A percentile compares a stretch with the other conserved stretches of the same genome.
These are phyloP conservation scores for Holcopasites calliopsidis DNA, from an alignment of 1,140 invertebrate species.

Conservation along the genomic window DNA sequence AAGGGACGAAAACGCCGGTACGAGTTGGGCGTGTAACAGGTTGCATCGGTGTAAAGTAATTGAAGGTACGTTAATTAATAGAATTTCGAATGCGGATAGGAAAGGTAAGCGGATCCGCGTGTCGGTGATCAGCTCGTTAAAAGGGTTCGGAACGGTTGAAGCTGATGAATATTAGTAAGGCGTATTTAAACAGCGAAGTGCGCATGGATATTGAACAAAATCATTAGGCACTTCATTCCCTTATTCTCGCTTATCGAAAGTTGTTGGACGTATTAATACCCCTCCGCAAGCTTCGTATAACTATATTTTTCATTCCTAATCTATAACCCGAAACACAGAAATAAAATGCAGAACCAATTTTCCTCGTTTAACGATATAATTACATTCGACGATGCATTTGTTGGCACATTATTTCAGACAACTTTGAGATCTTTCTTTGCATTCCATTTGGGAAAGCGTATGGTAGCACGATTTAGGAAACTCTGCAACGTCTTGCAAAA, in stretches of 20 bases:
- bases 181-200: not conserved
- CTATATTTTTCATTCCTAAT: no score
- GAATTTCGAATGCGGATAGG: slow-evolving; percentile 13
- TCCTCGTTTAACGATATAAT: no score
- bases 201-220: not conserved
- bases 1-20: not conserved
- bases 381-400: no score
- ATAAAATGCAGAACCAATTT: no score
- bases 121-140: slow-evolving; percentile 14
- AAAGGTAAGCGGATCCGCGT: not conserved
- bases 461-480: no score
- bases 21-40: slow-evolving; percentile 22
- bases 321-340: no score
- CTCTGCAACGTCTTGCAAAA: no score
- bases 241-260: not conserved
- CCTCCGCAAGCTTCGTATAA: no score
- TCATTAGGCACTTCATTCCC: no score
- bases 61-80: slow-evolving; percentile 34
- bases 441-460: no score
- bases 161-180: slow-evolving; percentile 9
- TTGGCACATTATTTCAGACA: no score
- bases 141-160: slow-evolving; percentile 1
- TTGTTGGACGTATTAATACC: slow-evolving; percentile 7
- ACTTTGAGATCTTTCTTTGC: no score
- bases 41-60: slow-evolving; percentile 27